Evolutionary conservation across 2,113 vertebrate genomes (phyloP).

Genomic region (Rhynchopsitta pachyrhyncha): DNA sequence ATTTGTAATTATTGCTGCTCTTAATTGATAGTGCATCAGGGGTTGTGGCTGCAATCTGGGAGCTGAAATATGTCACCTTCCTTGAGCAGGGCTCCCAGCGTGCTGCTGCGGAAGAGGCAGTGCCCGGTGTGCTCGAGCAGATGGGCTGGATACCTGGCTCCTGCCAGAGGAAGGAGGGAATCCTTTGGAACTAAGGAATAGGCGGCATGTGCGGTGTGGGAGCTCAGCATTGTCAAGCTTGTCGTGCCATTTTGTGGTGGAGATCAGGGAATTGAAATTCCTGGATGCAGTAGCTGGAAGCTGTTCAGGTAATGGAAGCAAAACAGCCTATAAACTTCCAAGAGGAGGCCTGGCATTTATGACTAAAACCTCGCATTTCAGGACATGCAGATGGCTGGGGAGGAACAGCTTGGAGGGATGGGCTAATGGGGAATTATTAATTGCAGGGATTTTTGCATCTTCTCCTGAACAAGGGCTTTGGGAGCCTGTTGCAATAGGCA

Average conservation of each 20-base stretch:
- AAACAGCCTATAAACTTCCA: conserved; percentile 39
- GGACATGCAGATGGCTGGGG: conserved; percentile 59
- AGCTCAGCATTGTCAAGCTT: accelerated
- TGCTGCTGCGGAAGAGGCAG: background rate
- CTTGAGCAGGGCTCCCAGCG: background rate
- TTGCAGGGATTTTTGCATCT: background rate
- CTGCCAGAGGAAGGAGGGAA: conserved; percentile 11
- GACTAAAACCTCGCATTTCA: conserved; percentile 57
- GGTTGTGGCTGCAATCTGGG: conserved; percentile 71
- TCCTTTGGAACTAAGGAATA: background rate
- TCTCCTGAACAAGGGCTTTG: accelerated
- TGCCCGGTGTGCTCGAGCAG: background rate
- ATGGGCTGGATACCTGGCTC: background rate
- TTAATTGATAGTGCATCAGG: conserved; percentile 75
- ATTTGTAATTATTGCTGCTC: conserved; percentile 76
- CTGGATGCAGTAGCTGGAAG: conserved; percentile 14
- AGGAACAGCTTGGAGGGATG: conserved; percentile 65
- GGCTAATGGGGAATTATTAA: conserved; percentile 55
- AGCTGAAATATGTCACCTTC: conserved; percentile 36
- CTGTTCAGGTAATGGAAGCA: conserved; percentile 48
- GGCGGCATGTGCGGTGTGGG: accelerated
- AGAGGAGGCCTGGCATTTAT: conserved; percentile 59
- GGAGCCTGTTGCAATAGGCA: accelerated
- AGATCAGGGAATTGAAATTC: background rate
- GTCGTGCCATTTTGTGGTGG: accelerated